Base-by-base conservation (phyloP, 2,113 vertebrate species). In the Rissa tridactyla region DNA sequence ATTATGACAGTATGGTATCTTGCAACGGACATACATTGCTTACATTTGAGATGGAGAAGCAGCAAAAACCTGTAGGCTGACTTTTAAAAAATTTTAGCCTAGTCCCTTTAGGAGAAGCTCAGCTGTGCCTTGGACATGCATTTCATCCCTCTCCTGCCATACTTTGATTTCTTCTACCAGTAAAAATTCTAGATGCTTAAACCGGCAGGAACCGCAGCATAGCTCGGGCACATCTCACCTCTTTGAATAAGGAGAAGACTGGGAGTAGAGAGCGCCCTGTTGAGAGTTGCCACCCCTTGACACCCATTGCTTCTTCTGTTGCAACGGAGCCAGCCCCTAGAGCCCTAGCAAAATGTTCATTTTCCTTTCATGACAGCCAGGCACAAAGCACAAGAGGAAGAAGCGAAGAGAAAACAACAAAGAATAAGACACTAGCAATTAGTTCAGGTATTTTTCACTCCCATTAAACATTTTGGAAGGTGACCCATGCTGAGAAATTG, bases 401-500 rank as follows among this genome's bases (percentile, higher is more conserved):
- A 90, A 85, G 27, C 1, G 13, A 92, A 88, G 55, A 68, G 57
- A 92, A 95, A 84, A 58, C 86, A 94, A 76, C 52, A 76, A 91
- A 92, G 91, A 95, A 54, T 82, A 82, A 90, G 81, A 95, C 87
- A 80, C 75, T 85, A 90, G 61, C 90, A 95, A 96, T 94, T 96
- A 96, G 78, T 69, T 72, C 62, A 70, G 70, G 75, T 90, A 93
- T 96, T 92, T 94, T 94, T 94, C 92, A 91, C 70, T 94, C 12
- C 66, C 78, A 65, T 70, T 91, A 91, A 94, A 90, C 62, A 85
- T 76, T 90, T 96, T 5, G 12, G 94, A 92, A 96, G 92, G 90
- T 96, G 90, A 93, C 88, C 93, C 93, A 86, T 38, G 92, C 90
- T 96, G 93, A 92, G 94, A 92, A 96, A 88, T 80, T 95, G 92